Evolutionary conservation across 1,140 invertebrate genomes (phyloP).

Genomic region (Drosophila sucinea): DNA sequence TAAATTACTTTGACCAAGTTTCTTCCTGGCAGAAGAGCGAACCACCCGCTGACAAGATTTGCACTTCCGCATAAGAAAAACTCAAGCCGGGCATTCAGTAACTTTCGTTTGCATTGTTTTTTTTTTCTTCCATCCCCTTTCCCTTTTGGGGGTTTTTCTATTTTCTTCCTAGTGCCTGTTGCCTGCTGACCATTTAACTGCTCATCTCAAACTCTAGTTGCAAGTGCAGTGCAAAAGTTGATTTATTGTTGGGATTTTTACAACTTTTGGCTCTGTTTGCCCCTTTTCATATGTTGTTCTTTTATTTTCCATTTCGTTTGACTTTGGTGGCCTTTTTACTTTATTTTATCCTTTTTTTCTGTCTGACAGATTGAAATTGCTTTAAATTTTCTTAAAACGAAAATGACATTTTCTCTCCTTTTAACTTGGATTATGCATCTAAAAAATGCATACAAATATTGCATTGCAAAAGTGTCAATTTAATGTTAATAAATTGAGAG

Average conservation of each 20-base stretch:
- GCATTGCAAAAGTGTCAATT: conserved; percentile 5
- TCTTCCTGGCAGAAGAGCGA: conserved; percentile 10
- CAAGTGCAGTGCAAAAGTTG: conserved; percentile 50
- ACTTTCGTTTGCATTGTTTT: conserved; percentile 55
- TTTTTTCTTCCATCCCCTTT: conserved; percentile 9
- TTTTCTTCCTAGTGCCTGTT: conserved; percentile 6
- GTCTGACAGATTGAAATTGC: not conserved
- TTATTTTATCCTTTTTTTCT: not conserved
- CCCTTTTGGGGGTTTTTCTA: conserved; percentile 21
- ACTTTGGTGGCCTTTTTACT: conserved; percentile 29
- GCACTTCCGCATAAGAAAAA: conserved; percentile 49
- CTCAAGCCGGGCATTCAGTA: conserved; percentile 29
- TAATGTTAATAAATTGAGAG: conserved; percentile 7
- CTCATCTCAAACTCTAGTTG: conserved; percentile 19
- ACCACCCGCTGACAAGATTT: conserved; percentile 51
- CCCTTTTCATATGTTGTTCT: conserved; percentile 5
- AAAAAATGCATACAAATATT: not conserved
- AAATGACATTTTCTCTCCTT: not conserved
- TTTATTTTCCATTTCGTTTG: conserved; percentile 52
- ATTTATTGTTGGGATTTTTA: conserved; percentile 61
- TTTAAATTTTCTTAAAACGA: not conserved
- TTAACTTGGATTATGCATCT: not conserved
- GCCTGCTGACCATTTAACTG: conserved; percentile 31
- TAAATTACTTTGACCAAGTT: conserved; percentile 67
- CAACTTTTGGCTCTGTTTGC: conserved; percentile 37